Evolutionary conservation across 2,797 vertebrate genomes (phyloP).

Genomic region (Helostoma temminkii): DNA sequence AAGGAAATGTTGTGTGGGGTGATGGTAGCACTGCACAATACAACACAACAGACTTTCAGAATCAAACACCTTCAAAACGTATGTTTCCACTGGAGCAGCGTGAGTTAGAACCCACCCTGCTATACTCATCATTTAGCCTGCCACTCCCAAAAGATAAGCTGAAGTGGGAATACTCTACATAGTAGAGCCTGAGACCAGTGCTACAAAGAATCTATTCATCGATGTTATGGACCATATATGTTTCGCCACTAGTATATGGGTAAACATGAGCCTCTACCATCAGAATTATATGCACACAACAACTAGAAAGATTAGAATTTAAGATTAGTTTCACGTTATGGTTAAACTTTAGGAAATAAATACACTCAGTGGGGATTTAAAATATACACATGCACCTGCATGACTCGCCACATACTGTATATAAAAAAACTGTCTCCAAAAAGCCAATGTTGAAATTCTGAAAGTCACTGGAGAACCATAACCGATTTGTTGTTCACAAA

Average conservation of each 20-base stretch:
- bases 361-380: background rate
- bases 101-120: background rate
- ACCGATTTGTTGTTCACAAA: constrained; percentile 33
- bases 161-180: background rate
- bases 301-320: no score
- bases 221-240: no score
- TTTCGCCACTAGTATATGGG: no score
- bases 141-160: background rate
- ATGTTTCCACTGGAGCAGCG: background rate
- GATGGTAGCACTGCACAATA: no score
- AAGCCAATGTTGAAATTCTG: constrained; percentile 7
- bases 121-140: background rate
- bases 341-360: background rate
- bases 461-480: constrained; percentile 30
- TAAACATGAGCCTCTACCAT: no score
- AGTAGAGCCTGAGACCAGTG: no score
- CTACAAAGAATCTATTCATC: no score
- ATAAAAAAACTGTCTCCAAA: constrained; percentile 11
- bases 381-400: background rate
- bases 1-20: no score
- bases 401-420: constrained; percentile 19
- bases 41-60: no score
- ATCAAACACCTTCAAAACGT: no score
- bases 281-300: no score
- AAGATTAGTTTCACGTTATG: background rate